Base-by-base conservation (phyloP, 1,140 invertebrate species). In the Pteromalus puparum region DNA sequence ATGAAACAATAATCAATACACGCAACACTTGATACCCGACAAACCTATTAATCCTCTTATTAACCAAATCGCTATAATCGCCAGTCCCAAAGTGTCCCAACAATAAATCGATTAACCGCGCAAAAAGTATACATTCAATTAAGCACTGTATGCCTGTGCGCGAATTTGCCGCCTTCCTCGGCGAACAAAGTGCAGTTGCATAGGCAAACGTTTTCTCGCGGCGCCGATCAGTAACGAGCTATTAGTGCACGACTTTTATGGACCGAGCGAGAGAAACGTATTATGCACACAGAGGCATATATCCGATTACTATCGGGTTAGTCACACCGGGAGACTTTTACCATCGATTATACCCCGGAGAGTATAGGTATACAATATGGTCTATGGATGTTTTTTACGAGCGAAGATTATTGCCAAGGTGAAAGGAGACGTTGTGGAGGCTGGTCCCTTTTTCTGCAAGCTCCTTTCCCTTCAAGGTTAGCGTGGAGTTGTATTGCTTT, bases 231-330 rank as follows among this genome's bases (percentile, higher is more conserved):
- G 34, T 38, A 38, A 7, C 18, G 24, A 76, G 74, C 74, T 18
- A 76, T 76, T 76, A 76, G 42, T 34, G 46, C 42, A 9, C 12
- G 42, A 53, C 74, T 76, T 76, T 76, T 76, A 76, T 76, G 74
- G 74, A 1, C 24, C 21, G 38, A 46, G 21, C 78, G 81, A 87
- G 87, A 87, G 87, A 88, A 87, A 85, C 85, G 81, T 38, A 30
- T 86, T 84, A 84, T 87, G 42, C 83, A 84, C 81, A 28, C 18
- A 18, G 24, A 28, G 4, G 3, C 24, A 18, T 70, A 18, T 70
- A 70, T 70, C 12, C 26, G 26, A 70, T 70, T 70, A 70, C 68
- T 28, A 61, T 61, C 53, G 53, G 53, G 53, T 61, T 61, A 61
- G 53, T 61, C 68, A 70, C 10, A 28, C 68, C 15, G 5, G 9